Conservation (phyloP, 2,797 vertebrate genomes). For the Sitta carolinensis region DNA sequence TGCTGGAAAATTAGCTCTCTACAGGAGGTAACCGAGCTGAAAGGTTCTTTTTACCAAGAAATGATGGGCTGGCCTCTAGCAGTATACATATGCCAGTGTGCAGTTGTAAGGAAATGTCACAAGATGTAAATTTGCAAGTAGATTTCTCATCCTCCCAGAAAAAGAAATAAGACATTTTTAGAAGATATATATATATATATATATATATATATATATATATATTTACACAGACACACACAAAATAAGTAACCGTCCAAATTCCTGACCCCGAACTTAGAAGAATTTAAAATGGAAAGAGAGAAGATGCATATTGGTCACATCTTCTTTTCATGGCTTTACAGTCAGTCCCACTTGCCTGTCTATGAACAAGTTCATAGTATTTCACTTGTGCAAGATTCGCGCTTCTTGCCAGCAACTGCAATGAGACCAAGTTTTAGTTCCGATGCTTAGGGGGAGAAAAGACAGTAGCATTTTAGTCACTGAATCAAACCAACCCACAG, state of each 20-base stretch:
- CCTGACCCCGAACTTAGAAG: background rate
- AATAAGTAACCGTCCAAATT: background rate
- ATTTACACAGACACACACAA: background rate
- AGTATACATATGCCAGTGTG: constrained; percentile 21
- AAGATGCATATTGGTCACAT: background rate
- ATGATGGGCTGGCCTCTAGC: constrained; percentile 73
- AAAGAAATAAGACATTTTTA: background rate
- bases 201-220: background rate
- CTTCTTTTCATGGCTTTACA: background rate
- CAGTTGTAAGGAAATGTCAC: constrained; percentile 62
- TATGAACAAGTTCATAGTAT: constrained; percentile 51
- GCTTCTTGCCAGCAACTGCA: constrained; percentile 18
- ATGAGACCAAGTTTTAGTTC: constrained; percentile 13
- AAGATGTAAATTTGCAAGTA: constrained; percentile 55
- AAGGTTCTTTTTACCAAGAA: constrained; percentile 80
- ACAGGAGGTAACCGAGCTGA: constrained; percentile 80
- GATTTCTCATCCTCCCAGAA: constrained; percentile 5
- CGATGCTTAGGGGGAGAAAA: background rate
- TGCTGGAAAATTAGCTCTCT: constrained; percentile 84
- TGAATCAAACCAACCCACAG: background rate
- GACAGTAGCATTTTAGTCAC: background rate
- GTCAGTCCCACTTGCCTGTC: constrained; percentile 2
- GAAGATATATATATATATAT: background rate
- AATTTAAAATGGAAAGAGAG: background rate
- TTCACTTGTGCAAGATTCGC: background rate